These are phyloP conservation scores for Pedetes capensis DNA, from an alignment of 2,113 vertebrate genomes.

Conservation along the genomic window DNA sequence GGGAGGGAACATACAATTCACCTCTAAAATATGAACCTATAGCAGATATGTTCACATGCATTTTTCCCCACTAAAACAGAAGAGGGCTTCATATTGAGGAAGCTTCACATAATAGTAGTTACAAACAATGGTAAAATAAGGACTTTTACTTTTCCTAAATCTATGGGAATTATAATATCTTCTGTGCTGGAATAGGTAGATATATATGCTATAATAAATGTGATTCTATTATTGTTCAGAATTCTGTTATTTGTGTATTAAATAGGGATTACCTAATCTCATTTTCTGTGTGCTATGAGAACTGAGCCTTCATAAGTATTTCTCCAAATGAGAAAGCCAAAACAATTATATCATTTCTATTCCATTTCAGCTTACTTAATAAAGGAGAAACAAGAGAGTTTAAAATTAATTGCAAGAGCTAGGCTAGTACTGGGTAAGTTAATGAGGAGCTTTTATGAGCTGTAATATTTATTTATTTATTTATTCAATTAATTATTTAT, in stretches of 20 bases:
- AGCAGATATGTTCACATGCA: not conserved
- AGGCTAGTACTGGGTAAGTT: slow-evolving; percentile 64
- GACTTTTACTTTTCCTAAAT: slow-evolving; percentile 6
- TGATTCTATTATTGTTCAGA: not conserved
- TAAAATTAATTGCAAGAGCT: slow-evolving; percentile 76
- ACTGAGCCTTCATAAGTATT: slow-evolving; percentile 47
- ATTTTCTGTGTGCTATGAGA: slow-evolving; percentile 59
- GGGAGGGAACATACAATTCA: not conserved
- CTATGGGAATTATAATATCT: not conserved
- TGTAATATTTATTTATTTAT: slow-evolving; percentile 79
- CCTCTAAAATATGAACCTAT: not conserved
- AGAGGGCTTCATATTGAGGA: not conserved
- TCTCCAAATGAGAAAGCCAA: slow-evolving; percentile 71
- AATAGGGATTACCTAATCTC: not conserved
- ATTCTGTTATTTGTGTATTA: not conserved
- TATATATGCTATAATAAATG: not conserved
- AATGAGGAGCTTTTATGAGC: slow-evolving; percentile 74
- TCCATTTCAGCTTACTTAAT: slow-evolving; percentile 75
- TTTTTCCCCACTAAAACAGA: not conserved
- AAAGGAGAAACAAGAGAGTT: slow-evolving; percentile 74
- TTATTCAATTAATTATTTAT: slow-evolving; percentile 76
- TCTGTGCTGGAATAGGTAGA: not conserved
- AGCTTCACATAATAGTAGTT: not conserved
- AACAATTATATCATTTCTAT: slow-evolving; percentile 74
- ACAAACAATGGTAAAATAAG: slow-evolving; percentile 13